Base-by-base conservation (phyloP, 2,113 vertebrate genomes). In the Anoplopoma fimbria region DNA sequence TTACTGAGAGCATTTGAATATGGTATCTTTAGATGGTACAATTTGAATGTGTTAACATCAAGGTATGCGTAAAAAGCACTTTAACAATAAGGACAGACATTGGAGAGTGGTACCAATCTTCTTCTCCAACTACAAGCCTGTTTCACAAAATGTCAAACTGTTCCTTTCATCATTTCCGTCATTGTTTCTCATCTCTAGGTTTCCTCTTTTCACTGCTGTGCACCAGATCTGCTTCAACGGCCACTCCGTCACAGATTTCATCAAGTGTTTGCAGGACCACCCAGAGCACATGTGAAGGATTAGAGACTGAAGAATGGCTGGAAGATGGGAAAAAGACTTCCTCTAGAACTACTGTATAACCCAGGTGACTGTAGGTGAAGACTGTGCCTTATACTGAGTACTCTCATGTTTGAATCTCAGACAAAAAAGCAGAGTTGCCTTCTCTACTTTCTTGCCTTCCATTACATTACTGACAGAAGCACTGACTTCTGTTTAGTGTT, bases 161-260 rank as follows among this genome's bases (percentile, higher is more conserved):
- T 55, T 57, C 4, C n/a, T 70, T 47, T 14, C 38, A 60, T 76
- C 0, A n/a, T 72, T 42, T 49, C 23, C 31, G 31, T 23, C 14
- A 3, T 61, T 61, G 17, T 82, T 67, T 38, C 15, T 0, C 10
- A 15, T 86, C 27, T 64, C 63, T 89, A 99, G 98, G 95, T 99
- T 99, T 88, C 98, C 98, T 21, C 95, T 99, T 64, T 99, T 99
- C 94, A 98, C 94, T 1, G 97, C 97, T 0, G 97, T 99, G 49
- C 97, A 98, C 83, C 94, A 90, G 92, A 96, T 99, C 91, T 99
- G 98, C 93, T 99, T 97, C 0, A 91, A 97, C 80, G 88, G 92
- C 71, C 97, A 96, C 85, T 95, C 97, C 0, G 96, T 99, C 12
- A 82, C 92, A 12, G 97, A 99, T 65, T 96, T 99, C 89, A 96